Percentiles rank a stretch among this genome's conserved stretches.
Conservation (phyloP, 2,113 vertebrate species). For the Talpa occidentalis region DNA sequence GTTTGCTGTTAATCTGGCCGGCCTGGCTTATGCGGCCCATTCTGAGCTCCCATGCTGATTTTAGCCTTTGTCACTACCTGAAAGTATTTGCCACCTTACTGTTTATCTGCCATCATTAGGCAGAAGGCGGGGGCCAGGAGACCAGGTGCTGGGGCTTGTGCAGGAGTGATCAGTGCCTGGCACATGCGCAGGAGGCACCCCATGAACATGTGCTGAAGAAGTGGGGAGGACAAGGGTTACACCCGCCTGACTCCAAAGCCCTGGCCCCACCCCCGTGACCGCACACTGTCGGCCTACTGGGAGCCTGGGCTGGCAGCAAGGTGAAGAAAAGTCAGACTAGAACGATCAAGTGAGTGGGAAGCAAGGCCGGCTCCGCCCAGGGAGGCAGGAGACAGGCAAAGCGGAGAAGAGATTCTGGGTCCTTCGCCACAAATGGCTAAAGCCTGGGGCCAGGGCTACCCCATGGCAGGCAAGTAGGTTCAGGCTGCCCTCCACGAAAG, state of each 20-base stretch:
- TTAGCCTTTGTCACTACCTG: neutral
- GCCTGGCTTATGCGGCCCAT: too few relatives aligned
- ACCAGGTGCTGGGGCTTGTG: neutral
- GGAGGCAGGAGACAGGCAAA: neutral
- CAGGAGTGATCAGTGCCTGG: accelerated
- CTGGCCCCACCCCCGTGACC: neutral
- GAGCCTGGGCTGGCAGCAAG: neutral
- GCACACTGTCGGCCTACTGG: accelerated
- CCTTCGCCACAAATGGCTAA: neutral
- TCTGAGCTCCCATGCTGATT: too few relatives aligned
- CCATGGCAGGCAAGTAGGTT: too few relatives aligned
- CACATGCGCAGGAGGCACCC: neutral
- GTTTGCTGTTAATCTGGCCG: too few relatives aligned
- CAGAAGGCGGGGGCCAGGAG: neutral
- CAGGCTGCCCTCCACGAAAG: neutral
- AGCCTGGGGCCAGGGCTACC: too few relatives aligned
- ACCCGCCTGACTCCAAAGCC: neutral
- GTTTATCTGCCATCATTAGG: neutral
- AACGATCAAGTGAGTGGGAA: too few relatives aligned
- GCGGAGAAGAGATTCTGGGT: neutral
- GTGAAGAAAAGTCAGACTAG: neutral
- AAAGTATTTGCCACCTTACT: neutral
- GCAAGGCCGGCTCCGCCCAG: neutral
- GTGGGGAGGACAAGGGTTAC: neutral
- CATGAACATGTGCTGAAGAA: neutral